Percentiles rank a stretch among this genome's conserved stretches.
These are phyloP conservation scores for Trissoscelio sp. DNA, from an alignment of 2,888 invertebrate species.

Conservation along the genomic window DNA sequence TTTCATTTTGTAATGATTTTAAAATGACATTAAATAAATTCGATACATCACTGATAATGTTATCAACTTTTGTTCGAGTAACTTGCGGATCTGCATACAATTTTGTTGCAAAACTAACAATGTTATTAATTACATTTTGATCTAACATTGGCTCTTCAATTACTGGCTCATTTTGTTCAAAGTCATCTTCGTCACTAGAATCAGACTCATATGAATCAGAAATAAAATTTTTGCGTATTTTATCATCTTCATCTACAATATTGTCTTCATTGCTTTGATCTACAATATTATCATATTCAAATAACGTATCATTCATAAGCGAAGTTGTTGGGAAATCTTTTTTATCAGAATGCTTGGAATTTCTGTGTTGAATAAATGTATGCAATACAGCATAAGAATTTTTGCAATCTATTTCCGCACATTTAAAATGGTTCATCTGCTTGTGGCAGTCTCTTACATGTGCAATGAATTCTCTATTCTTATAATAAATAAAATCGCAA, in stretches of 20 bases:
- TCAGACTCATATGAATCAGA: conserved; percentile 20
- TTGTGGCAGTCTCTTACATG: conserved; percentile 31
- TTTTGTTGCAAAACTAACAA: conserved; percentile 2
- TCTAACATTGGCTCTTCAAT: not conserved
- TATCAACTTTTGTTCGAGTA: conserved; percentile 21
- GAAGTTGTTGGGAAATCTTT: not conserved
- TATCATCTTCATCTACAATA: not conserved
- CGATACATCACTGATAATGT: conserved; percentile 30
- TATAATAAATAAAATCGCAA: conserved; percentile 7
- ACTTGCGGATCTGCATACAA: conserved; percentile 20
- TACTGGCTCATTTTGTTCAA: not conserved
- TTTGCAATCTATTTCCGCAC: conserved; percentile 17
- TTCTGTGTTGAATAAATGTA: conserved; percentile 21
- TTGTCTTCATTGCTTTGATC: not conserved
- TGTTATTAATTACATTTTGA: not conserved
- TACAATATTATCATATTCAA: not conserved
- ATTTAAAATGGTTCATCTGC: conserved; percentile 15
- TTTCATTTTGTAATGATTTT: conserved; percentile 11
- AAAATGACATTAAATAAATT: conserved; percentile 1
- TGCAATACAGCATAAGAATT: conserved; percentile 13
- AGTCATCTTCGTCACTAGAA: conserved; percentile 20
- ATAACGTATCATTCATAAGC: not conserved
- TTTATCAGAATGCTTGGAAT: conserved; percentile 5
- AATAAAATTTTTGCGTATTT: conserved; percentile 13
- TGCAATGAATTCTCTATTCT: conserved; percentile 16